Evolutionary conservation across 2,888 invertebrate genomes (phyloP).

Genomic region (Actias luna): DNA sequence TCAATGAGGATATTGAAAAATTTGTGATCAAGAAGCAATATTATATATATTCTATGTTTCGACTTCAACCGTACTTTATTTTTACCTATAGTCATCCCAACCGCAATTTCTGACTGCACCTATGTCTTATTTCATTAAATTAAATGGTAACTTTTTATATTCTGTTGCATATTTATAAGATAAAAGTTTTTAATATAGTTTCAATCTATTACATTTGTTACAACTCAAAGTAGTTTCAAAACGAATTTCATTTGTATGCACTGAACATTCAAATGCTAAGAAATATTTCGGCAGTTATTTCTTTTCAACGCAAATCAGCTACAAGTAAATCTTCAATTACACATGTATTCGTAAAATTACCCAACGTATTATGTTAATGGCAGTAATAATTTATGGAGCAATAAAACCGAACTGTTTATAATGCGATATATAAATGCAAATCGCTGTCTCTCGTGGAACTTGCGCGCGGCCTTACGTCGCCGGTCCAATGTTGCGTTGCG

Average conservation of each 20-base stretch:
- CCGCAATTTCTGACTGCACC: no score
- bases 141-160: no score
- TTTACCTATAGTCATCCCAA: no score
- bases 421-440: not conserved
- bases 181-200: no score
- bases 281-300: not conserved
- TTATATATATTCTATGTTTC: no score
- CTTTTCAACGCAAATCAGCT: not conserved
- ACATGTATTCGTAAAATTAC: not conserved
- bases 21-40: no score
- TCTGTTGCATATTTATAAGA: no score
- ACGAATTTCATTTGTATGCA: not conserved
- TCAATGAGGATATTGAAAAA: no score
- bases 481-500: slow-evolving; percentile 15
- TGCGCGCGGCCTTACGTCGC: not conserved
- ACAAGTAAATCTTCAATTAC: not conserved
- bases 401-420: slow-evolving; percentile 1
- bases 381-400: not conserved
- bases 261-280: not conserved
- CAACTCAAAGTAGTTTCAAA: not conserved
- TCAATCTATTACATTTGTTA: not conserved
- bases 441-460: not conserved
- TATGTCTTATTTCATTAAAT: no score
- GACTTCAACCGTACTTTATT: no score
- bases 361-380: not conserved